Conservation (phyloP, 2,113 vertebrate species). For the Mungos mungo region DNA sequence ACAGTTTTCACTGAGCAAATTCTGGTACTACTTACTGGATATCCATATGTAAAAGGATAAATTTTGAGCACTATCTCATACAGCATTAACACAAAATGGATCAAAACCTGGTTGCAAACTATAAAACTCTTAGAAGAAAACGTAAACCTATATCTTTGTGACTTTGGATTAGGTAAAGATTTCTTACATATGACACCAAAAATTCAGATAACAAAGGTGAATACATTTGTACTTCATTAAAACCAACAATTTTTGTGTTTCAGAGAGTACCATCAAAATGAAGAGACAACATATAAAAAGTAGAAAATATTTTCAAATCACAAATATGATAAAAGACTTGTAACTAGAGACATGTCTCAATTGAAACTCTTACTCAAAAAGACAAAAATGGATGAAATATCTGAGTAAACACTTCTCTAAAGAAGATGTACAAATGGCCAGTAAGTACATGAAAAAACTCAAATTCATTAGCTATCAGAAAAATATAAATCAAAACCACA, state of each 20-base stretch:
- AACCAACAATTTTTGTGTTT: constrained; percentile 11
- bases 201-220: neutral
- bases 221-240: neutral
- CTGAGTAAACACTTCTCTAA: neutral
- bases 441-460: neutral
- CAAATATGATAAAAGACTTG: neutral
- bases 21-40: neutral
- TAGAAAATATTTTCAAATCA: constrained; percentile 33
- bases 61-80: neutral
- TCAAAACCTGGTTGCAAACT: neutral
- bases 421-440: neutral
- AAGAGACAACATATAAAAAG: neutral
- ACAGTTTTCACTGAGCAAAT: neutral
- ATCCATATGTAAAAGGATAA: neutral
- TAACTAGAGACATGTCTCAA: neutral
- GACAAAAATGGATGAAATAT: neutral
- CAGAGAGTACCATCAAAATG: neutral
- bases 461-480: neutral
- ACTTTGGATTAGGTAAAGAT: neutral
- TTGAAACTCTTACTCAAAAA: neutral
- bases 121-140: constrained; percentile 7
- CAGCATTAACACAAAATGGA: neutral
- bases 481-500: neutral
- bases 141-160: neutral
- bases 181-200: constrained; percentile 1